These are phyloP conservation scores for Automeris io DNA, from an alignment of 2,888 invertebrate genomes.

Conservation along the genomic window DNA sequence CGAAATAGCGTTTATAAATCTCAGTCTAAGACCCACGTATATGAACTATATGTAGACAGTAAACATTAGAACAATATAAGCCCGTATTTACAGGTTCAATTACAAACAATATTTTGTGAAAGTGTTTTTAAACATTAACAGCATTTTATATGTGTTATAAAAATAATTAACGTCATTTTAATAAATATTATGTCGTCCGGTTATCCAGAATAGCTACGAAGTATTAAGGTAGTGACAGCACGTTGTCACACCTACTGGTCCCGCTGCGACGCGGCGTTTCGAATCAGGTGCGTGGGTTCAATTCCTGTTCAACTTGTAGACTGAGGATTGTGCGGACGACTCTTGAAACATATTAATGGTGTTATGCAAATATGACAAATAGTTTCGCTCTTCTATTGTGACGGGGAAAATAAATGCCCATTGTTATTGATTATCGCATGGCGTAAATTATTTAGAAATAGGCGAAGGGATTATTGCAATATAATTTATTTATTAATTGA, in stretches of 20 bases:
- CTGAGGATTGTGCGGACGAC: conserved; percentile 40
- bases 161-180: too few relatives aligned
- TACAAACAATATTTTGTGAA: too few relatives aligned
- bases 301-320: conserved; percentile 46
- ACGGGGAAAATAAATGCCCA: conserved; percentile 14
- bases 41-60: too few relatives aligned
- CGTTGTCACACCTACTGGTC: conserved; percentile 37
- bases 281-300: conserved; percentile 71
- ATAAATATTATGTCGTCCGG: too few relatives aligned
- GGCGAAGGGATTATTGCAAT: not conserved
- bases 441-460: not conserved
- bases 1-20: too few relatives aligned
- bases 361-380: conserved; percentile 54
- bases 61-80: too few relatives aligned
- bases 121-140: too few relatives aligned
- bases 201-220: conserved; percentile 3
- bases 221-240: conserved; percentile 9
- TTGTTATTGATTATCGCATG: conserved; percentile 4
- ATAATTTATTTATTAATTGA: too few relatives aligned
- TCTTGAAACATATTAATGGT: conserved; percentile 58
- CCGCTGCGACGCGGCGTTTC: conserved; percentile 44
- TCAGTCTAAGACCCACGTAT: too few relatives aligned
- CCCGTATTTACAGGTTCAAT: too few relatives aligned
- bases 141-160: too few relatives aligned
- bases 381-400: conserved; percentile 21